phyloP scores from a whole-genome alignment of 2,888 invertebrate genomes.

The Hedya salicella region DNA sequence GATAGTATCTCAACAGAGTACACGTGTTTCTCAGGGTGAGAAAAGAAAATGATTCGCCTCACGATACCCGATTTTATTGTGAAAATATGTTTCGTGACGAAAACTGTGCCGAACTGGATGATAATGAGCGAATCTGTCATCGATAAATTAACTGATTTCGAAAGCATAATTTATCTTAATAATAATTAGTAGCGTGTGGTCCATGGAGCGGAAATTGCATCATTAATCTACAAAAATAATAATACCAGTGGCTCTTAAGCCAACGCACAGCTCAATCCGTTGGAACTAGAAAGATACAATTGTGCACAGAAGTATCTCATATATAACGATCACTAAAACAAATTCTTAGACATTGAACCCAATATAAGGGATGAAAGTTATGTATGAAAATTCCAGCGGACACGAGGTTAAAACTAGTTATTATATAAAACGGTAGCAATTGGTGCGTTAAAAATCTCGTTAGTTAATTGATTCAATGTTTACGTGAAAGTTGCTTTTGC shows the following conservation, averaged over 20 bases:
- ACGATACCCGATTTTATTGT: not conserved
- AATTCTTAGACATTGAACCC: too few species aligned
- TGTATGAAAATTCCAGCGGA: too few species aligned
- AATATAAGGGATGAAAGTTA: too few species aligned
- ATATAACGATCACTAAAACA: too few species aligned
- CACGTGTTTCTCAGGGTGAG: not conserved
- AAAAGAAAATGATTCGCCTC: constrained; percentile 12
- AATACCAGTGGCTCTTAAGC: too few species aligned
- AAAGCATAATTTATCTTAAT: constrained; percentile 23
- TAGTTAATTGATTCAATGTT: constrained; percentile 21
- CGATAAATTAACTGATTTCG: constrained; percentile 31
- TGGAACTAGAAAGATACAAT: too few species aligned
- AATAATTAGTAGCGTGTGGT: constrained; percentile 16
- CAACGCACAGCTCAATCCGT: too few species aligned
- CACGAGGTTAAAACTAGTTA: not conserved
- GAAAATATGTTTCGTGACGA: constrained; percentile 26
- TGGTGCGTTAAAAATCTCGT: constrained; percentile 33
- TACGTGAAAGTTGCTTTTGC: constrained; percentile 35
- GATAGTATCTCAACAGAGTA: constrained; percentile 10
- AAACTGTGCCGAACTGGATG: constrained; percentile 17
- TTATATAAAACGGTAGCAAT: constrained; percentile 31
- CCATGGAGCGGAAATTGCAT: constrained; percentile 8
- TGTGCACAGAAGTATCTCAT: too few species aligned
- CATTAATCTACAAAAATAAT: too few species aligned
- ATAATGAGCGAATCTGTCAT: constrained; percentile 23